phyloP scores from a whole-genome alignment of 1,140 invertebrate genomes.

The Mya arenaria region DNA sequence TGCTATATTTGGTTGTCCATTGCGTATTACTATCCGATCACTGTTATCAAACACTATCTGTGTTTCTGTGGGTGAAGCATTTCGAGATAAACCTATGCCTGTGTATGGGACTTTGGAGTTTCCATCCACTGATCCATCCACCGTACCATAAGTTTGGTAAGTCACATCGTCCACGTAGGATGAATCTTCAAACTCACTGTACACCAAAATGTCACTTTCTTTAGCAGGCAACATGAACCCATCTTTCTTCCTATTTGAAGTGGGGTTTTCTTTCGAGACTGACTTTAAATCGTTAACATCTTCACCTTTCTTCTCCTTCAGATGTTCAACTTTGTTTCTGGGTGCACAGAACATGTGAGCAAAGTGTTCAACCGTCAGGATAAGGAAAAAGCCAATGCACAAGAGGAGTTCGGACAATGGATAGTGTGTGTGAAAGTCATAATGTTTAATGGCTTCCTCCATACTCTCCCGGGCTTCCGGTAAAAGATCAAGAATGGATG shows the following conservation, averaged over 20 bases:
- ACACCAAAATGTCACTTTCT: neutral
- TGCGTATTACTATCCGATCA: constrained; percentile 12
- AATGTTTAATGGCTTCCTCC: constrained; percentile 7
- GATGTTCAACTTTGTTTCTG: neutral
- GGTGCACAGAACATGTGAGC: constrained; percentile 68
- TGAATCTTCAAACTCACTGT: neutral
- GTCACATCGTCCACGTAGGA: constrained; percentile 18
- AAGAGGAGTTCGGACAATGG: constrained; percentile 72
- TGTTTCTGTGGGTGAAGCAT: neutral
- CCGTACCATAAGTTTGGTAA: constrained; percentile 31
- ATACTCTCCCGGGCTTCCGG: constrained; percentile 82
- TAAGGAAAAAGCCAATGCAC: constrained; percentile 83
- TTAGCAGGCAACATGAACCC: too few relatives aligned
- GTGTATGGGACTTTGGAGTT: neutral
- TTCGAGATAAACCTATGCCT: neutral
- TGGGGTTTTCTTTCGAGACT: too few relatives aligned
- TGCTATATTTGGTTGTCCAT: neutral
- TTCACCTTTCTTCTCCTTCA: too few relatives aligned
- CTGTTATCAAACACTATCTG: neutral
- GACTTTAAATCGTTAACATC: too few relatives aligned
- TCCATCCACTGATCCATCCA: constrained; percentile 16
- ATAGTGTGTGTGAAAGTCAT: constrained; percentile 38
- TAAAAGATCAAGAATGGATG: constrained; percentile 83
- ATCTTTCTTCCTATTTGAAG: too few relatives aligned
- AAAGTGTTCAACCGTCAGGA: constrained; percentile 83